Conservation (phyloP, 2,888 invertebrate genomes). For the Mythimna loreyi region DNA sequence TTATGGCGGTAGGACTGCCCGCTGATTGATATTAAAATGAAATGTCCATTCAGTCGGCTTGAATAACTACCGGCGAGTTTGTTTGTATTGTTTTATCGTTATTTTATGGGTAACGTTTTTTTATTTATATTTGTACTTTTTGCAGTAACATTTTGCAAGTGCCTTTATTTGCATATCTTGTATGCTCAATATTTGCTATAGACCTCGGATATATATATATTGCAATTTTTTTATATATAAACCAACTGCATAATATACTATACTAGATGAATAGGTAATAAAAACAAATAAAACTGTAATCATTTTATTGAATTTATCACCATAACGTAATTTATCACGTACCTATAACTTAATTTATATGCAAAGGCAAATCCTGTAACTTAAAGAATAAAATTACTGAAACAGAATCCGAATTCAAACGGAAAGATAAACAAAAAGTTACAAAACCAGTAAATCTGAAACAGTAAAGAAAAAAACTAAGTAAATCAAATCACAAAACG, state of each 20-base stretch:
- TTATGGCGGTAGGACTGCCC: constrained; percentile 58
- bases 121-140: neutral
- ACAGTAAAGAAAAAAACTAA: constrained; percentile 5
- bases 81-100: constrained; percentile 45
- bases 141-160: neutral
- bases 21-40: constrained; percentile 66
- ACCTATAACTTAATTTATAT: too few relatives aligned
- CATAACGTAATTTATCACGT: too few relatives aligned
- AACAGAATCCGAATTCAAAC: neutral
- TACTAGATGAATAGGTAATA: too few relatives aligned
- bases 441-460: neutral
- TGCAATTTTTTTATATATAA: too few relatives aligned
- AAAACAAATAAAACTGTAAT: too few relatives aligned
- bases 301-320: too few relatives aligned
- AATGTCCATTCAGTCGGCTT: constrained; percentile 50
- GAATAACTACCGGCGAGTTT: constrained; percentile 42
- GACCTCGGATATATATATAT: too few relatives aligned
- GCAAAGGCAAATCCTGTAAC: too few relatives aligned
- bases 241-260: too few relatives aligned
- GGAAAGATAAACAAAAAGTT: neutral
- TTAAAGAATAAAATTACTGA: too few relatives aligned
- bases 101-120: constrained; percentile 20
- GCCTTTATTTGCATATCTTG: neutral
- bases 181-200: neutral
- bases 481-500: constrained; percentile 28